phyloP scores from a whole-genome alignment of 2,797 vertebrate species.

The Amblyopsis hoosieri region DNA sequence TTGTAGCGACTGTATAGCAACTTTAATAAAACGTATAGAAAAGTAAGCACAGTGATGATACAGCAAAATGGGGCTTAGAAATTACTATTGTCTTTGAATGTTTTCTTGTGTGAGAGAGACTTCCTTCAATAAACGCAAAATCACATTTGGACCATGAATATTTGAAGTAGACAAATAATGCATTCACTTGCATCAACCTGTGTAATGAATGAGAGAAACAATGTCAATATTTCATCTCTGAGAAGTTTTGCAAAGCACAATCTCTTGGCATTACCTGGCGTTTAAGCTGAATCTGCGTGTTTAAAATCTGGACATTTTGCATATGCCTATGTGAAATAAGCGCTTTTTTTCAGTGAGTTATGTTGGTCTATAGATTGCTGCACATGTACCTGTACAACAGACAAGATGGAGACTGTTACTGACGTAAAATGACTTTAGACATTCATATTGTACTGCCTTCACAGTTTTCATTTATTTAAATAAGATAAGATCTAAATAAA shows the following conservation, averaged over 20 bases:
- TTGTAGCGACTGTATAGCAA: slow-evolving; percentile 69
- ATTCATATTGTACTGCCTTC: slow-evolving; percentile 12
- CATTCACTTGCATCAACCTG: slow-evolving; percentile 57
- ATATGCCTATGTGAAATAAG: slow-evolving; percentile 17
- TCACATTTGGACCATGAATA: slow-evolving; percentile 64
- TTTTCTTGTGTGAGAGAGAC: slow-evolving; percentile 56
- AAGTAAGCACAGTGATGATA: slow-evolving; percentile 61
- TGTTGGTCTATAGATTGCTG: background rate
- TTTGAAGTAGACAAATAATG: slow-evolving; percentile 63
- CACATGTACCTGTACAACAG: too few relatives aligned
- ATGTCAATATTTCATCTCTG: slow-evolving; percentile 61
- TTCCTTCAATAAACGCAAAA: slow-evolving; percentile 53
- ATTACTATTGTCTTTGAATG: slow-evolving; percentile 66
- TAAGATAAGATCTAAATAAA: slow-evolving; percentile 46
- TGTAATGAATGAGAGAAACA: slow-evolving; percentile 49
- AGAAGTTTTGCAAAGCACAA: slow-evolving; percentile 34
- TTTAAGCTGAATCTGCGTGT: slow-evolving; percentile 51
- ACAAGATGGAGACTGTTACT: too few relatives aligned
- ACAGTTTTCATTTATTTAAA: background rate
- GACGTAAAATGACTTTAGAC: background rate
- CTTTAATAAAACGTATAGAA: slow-evolving; percentile 64
- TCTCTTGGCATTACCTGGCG: slow-evolving; percentile 1
- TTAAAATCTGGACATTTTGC: slow-evolving; percentile 30
- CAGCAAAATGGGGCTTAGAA: slow-evolving; percentile 68
- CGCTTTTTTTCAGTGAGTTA: background rate